Evolutionary conservation across 2,888 invertebrate species (phyloP).

Genomic region (Aphidoletes aphidimyza): DNA sequence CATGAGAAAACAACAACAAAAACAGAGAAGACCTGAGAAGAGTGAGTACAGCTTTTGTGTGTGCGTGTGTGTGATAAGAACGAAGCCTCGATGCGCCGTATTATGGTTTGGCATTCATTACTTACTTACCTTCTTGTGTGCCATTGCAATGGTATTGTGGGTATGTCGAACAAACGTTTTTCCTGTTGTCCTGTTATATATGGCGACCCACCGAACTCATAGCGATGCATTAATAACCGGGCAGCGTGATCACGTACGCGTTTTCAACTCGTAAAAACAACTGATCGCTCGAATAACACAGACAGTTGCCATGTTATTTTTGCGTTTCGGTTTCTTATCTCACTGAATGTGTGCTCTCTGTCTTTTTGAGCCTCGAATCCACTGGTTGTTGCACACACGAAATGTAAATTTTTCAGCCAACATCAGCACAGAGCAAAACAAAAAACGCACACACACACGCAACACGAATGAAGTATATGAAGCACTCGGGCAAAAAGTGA

Average conservation of each 20-base stretch:
- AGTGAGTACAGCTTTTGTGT: no score
- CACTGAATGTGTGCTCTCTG: neutral
- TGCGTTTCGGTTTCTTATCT: neutral
- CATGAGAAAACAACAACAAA: no score
- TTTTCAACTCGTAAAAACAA: constrained; percentile 43
- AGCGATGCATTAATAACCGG: constrained; percentile 38
- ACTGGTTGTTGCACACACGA: neutral
- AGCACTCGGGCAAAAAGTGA: constrained; percentile 27
- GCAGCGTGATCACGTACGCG: constrained; percentile 53
- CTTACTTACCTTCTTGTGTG: neutral
- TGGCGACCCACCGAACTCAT: constrained; percentile 52
- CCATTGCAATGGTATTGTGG: constrained; percentile 39
- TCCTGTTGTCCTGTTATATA: constrained; percentile 53
- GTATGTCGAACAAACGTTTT: constrained; percentile 53
- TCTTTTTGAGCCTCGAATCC: neutral
- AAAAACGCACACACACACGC: no score
- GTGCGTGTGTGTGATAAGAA: constrained; percentile 23
- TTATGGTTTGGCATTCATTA: constrained; percentile 43
- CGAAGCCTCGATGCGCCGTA: constrained; percentile 22
- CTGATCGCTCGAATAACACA: constrained; percentile 21
- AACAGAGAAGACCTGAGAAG: neutral
- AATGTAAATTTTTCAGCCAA: neutral
- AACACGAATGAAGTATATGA: neutral
- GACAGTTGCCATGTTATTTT: neutral
- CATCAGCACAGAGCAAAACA: neutral